Percentiles rank a stretch among this genome's conserved stretches.
Conservation (phyloP, 1,140 invertebrate species). For the Marisa cornuarietis region DNA sequence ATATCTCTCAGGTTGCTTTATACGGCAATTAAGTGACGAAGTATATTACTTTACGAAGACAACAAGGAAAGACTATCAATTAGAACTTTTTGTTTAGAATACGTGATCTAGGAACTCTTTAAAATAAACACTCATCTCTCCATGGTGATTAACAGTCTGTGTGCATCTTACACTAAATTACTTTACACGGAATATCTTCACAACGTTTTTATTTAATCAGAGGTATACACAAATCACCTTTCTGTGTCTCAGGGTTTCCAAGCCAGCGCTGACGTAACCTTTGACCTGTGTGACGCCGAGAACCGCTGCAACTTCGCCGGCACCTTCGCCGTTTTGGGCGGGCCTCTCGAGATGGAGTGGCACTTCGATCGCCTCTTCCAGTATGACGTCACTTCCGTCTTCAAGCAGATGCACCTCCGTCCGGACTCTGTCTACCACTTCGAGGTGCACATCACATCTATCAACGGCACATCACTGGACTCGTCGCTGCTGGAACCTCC, state of each 20-base stretch:
- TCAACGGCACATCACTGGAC: slow-evolving; percentile 29
- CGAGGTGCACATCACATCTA: slow-evolving; percentile 18
- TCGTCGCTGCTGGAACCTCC: slow-evolving; percentile 21
- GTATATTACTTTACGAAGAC: too few species aligned
- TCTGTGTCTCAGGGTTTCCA: slow-evolving; percentile 15
- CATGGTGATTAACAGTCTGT: too few species aligned
- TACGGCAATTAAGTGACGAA: too few species aligned
- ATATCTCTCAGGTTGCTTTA: too few species aligned
- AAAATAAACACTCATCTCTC: background rate
- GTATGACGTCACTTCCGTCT: slow-evolving; percentile 35
- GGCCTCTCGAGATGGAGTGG: slow-evolving; percentile 36
- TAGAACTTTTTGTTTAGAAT: too few species aligned
- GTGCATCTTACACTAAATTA: background rate
- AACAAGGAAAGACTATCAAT: too few species aligned
- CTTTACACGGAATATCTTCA: background rate
- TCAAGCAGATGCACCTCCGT: slow-evolving; percentile 22
- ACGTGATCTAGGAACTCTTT: too few species aligned
- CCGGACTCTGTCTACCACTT: slow-evolving; percentile 23
- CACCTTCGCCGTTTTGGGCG: slow-evolving; percentile 36
- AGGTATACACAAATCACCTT: background rate
- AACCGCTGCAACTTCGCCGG: slow-evolving; percentile 32
- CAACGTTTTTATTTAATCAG: background rate
- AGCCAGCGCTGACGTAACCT: slow-evolving; percentile 28
- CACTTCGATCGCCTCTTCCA: slow-evolving; percentile 35
- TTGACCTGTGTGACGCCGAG: slow-evolving; percentile 27